phyloP scores from a whole-genome alignment of 2,888 invertebrate genomes.

The Bruchidius siliquastri region DNA sequence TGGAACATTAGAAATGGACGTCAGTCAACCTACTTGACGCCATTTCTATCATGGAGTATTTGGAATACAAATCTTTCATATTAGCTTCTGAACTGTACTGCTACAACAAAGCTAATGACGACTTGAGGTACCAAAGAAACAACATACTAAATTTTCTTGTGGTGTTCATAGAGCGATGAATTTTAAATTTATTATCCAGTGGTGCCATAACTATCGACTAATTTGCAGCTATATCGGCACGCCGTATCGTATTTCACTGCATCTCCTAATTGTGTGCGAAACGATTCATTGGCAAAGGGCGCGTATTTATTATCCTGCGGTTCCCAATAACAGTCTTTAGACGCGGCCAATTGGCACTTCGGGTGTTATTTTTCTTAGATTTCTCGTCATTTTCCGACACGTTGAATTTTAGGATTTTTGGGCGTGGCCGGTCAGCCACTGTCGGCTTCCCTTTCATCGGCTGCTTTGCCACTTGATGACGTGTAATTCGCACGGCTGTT shows the following conservation, averaged over 20 bases:
- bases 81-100: no score
- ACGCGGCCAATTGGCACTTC: neutral
- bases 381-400: neutral
- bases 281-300: neutral
- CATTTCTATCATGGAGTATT: no score
- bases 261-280: neutral
- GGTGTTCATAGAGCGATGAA: neutral
- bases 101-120: no score
- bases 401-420: neutral
- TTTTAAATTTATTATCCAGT: neutral
- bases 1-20: no score
- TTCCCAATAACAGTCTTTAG: neutral
- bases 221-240: neutral
- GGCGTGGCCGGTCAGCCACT: neutral
- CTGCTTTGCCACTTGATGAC: neutral
- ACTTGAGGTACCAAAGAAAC: no score
- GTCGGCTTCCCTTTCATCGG: neutral
- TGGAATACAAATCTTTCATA: no score
- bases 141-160: neutral
- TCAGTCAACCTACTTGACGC: no score
- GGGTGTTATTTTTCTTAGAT: neutral
- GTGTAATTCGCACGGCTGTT: no score
- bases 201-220: neutral
- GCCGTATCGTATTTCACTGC: neutral
- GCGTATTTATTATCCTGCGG: neutral